phyloP scores from a whole-genome alignment of 2,113 vertebrate genomes.

The Leucosticte australis region DNA sequence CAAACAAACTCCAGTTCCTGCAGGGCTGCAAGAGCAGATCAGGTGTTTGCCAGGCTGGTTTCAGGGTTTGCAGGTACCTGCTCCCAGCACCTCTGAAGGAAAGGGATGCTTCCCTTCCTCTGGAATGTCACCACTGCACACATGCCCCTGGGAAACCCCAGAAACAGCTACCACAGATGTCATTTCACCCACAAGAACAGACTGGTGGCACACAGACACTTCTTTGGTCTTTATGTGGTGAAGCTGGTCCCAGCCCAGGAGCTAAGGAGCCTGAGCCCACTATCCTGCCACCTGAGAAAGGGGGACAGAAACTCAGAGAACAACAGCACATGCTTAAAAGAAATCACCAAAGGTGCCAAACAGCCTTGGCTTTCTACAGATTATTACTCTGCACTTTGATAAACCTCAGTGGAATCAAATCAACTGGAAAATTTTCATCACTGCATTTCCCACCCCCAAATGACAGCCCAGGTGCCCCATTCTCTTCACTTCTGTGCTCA shows the following conservation, averaged over 20 bases:
- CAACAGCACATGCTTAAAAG: not conserved
- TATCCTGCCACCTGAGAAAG: not conserved
- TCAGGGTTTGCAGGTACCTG: not conserved
- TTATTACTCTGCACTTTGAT: not conserved
- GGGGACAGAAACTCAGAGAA: not conserved
- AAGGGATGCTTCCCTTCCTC: not conserved
- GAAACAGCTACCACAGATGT: not conserved
- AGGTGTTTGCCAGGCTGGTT: not conserved
- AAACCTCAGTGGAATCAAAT: not conserved
- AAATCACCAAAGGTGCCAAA: not conserved
- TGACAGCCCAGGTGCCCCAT: not conserved
- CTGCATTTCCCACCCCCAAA: not conserved
- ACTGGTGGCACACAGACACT: not conserved
- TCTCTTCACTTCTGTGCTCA: not conserved
- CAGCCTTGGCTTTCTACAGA: not conserved
- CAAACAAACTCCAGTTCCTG: not conserved
- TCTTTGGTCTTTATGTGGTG: not conserved
- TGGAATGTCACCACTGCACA: accelerated
- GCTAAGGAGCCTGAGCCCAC: not conserved
- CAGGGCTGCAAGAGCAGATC: not conserved
- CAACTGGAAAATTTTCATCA: not conserved
- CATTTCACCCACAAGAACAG: not conserved
- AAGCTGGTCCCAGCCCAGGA: not conserved
- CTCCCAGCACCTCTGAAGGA: not conserved
- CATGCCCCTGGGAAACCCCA: not conserved